Conservation (phyloP, 2,888 invertebrate species). For the Cancer borealis region DNA sequence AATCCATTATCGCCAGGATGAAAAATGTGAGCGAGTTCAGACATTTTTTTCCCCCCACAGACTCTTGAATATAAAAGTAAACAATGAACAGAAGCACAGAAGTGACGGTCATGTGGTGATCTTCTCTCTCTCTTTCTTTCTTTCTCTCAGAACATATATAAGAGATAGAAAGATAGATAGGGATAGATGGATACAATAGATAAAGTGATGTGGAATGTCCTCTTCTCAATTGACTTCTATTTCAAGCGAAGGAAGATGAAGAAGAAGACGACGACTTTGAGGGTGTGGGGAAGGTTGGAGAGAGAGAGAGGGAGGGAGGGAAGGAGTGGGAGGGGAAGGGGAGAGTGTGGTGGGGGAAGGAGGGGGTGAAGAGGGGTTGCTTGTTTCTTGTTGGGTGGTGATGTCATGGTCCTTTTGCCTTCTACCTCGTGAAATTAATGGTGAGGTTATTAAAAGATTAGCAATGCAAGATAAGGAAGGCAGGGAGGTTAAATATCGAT, state of each 20-base stretch:
- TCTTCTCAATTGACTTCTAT: background rate
- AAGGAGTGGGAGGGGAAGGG: background rate
- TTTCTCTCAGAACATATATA: background rate
- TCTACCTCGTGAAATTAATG: background rate
- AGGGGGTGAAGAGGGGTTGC: background rate
- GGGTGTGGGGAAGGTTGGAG: background rate
- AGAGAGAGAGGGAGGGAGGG: background rate
- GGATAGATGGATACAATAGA: background rate
- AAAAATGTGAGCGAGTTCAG: constrained; percentile 8
- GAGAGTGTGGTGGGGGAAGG: background rate
- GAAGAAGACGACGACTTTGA: no score
- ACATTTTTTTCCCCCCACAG: background rate
- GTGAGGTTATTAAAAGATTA: background rate
- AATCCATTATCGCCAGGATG: constrained; percentile 18
- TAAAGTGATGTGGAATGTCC: background rate
- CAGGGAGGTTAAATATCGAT: background rate
- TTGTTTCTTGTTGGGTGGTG: background rate
- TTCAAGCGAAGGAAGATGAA: no score
- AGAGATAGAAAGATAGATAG: background rate
- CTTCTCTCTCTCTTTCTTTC: background rate
- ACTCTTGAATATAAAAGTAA: background rate
- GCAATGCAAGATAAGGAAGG: constrained; percentile 14
- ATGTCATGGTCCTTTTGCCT: background rate
- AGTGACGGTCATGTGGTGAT: background rate
- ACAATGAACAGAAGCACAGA: constrained; percentile 20